Evolutionary conservation across 2,113 vertebrate genomes (phyloP), one percentile per base, ranked within the genome.

Genomic region (Salvelinus sp.): DNA sequence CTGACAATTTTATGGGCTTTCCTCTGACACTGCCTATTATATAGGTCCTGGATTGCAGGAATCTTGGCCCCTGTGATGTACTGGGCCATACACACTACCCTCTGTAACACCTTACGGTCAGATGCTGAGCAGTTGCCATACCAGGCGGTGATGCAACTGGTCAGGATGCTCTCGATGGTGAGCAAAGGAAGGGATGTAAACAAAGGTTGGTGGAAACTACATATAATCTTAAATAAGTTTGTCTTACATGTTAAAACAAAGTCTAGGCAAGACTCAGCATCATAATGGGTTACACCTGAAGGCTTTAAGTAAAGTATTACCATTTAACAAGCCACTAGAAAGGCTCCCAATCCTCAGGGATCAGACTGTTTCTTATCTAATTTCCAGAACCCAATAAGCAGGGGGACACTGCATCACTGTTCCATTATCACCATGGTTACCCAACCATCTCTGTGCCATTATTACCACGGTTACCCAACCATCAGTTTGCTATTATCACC

Each of bases 371-470:
- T 71, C 27, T 54, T 4, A 77, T 71, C 30, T 54, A 2, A 77
- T 60, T 73, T 71, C 25, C 66, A 78, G 63, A 75, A 69, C 22
- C 48, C 57, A 77, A 75, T 71, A 67, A 58, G 23, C 23, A 74
- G 12, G 48, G 38, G 9, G 12, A 70, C 27, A 6, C 28, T 73
- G 2, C 18, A 23, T 74, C 66, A 77, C 20, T n/a, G 50, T 33
- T 72, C 25, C 62, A 80, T 48, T 22, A 80, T 62, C 73, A 23
- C 30, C 22, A 72, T 16, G 70, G 27, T 16, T 72, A 69, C 62
- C 54, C 54, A 20, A 57, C 54, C 54, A 57, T 57, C 54, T 4
- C 3, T 57, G 18, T 57, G 3, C 20, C 13, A 57, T 57, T 57
- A 57, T 57, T 20, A 57, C 54, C 54, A 57, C 3, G 54, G 54